Percentiles rank a stretch among this genome's conserved stretches.
phyloP scores from a whole-genome alignment of 2,797 vertebrate genomes.

The Gadopsis marmoratus region DNA sequence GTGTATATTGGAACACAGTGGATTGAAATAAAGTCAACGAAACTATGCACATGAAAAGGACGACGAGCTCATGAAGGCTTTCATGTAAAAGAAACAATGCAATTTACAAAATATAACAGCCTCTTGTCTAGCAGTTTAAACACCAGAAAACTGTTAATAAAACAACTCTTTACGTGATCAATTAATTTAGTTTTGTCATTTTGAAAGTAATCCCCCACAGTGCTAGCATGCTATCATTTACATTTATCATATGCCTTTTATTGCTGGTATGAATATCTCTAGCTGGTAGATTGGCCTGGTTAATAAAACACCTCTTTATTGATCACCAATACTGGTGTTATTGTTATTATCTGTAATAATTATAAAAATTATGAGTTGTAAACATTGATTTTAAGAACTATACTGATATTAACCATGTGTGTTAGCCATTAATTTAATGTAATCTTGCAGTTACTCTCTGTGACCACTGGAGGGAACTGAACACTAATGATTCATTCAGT shows the following conservation, averaged over 20 bases:
- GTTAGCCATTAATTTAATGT: background rate
- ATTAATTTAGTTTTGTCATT: background rate
- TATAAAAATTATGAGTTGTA: background rate
- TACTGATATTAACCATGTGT: background rate
- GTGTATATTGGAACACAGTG: background rate
- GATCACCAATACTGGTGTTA: background rate
- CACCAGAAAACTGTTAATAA: too few relatives aligned
- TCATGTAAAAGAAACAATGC: background rate
- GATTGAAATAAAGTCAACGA: background rate
- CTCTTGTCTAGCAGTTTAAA: background rate
- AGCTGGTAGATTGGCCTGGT: background rate
- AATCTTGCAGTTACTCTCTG: background rate
- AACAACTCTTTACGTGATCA: too few relatives aligned
- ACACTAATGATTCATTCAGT: background rate
- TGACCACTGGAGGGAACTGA: slow-evolving; percentile 37
- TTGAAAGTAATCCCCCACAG: too few relatives aligned
- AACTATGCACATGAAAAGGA: background rate
- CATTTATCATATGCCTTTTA: background rate
- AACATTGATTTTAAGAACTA: background rate
- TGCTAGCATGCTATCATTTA: background rate
- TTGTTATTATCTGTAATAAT: background rate
- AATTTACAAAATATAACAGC: background rate
- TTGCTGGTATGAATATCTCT: background rate
- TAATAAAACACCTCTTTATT: background rate
- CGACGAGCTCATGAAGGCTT: background rate